Conservation (phyloP, 2,113 vertebrate genomes). For the Polyodon spathula region DNA sequence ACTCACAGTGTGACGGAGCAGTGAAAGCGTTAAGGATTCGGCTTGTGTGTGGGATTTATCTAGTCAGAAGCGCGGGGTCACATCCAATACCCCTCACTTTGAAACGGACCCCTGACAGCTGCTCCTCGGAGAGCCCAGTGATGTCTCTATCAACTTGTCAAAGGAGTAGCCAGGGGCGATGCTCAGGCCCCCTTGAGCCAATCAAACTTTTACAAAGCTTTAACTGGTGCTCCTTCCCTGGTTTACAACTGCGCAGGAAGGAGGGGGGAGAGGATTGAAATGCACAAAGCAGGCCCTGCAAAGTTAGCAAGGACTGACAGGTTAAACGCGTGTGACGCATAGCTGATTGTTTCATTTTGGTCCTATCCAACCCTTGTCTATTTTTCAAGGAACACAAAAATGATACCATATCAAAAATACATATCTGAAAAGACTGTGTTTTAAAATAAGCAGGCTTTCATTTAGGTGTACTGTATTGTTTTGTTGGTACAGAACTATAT, state of each 20-base stretch:
- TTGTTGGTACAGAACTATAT: no score
- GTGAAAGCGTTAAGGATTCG: constrained; percentile 43
- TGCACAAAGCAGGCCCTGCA: constrained; percentile 20
- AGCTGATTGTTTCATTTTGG: no score
- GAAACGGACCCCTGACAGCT: constrained; percentile 65
- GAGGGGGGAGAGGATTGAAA: constrained; percentile 5
- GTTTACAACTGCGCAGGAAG: constrained; percentile 42
- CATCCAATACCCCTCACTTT: constrained; percentile 63
- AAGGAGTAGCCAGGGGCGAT: constrained; percentile 64
- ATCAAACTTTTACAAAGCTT: constrained; percentile 66
- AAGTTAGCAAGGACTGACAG: constrained; percentile 12
- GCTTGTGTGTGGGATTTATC: constrained; percentile 59
- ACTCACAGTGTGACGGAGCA: no score
- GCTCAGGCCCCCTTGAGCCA: constrained; percentile 60
- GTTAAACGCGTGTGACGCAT: no score
- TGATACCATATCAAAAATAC: no score
- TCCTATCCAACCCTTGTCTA: no score
- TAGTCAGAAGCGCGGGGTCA: constrained; percentile 60
- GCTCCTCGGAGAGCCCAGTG: constrained; percentile 62
- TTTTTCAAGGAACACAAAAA: no score
- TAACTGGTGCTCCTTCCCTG: constrained; percentile 64
- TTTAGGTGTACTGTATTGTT: no score
- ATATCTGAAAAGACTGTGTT: no score
- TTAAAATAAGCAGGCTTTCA: no score
- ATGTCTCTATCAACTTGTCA: constrained; percentile 75